Base-by-base conservation (phyloP, 2,113 vertebrate genomes). In the Neolamprologus brichardi region DNA sequence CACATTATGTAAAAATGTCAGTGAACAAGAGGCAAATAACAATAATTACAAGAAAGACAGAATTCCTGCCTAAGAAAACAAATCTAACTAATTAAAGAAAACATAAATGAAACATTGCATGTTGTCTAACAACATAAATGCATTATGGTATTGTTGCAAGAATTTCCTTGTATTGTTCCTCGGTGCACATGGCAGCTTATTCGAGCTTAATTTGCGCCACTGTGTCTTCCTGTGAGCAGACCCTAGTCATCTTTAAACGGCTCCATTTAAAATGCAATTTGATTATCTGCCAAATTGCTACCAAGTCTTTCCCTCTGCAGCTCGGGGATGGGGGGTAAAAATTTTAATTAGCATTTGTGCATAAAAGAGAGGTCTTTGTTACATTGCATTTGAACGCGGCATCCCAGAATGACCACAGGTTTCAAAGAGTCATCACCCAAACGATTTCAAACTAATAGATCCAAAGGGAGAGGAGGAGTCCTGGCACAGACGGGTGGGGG, bases 201-300 rank as follows among this genome's bases (percentile, higher is more conserved):
- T 96, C 83, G 14, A 90, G 90, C 94, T 93, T 96, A 93, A 96
- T 96, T 96, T 96, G 94, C 89, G 92, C 94, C 93, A 94, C 91
- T 92, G 92, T 92, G 93, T 93, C 94, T 96, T 95, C 91, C 90
- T 93, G 92, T 93, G 90, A 95, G 93, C 95, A 94, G 94, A 94
- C 94, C 90, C 89, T 86, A 95, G 96, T 96, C 96, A 93, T 96
- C 95, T 96, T 96, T 96, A 97, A 97, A 96, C 94, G 89, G 94
- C 94, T 95, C 96, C 95, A 96, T 97, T 97, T 97, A 96, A 97
- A 97, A 97, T 97, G 95, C 96, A 96, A 96, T 97, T 96, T 97
- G 96, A 97, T 97, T 96, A 96, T 96, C 96, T 96, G 96, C 96
- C 96, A 97, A 97, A 97, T 96, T 97, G 96, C 96, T 94, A 97